Evolutionary conservation across 2,113 vertebrate species (phyloP), one percentile per base, ranked within the genome.

Genomic region (Heliornis fulica): DNA sequence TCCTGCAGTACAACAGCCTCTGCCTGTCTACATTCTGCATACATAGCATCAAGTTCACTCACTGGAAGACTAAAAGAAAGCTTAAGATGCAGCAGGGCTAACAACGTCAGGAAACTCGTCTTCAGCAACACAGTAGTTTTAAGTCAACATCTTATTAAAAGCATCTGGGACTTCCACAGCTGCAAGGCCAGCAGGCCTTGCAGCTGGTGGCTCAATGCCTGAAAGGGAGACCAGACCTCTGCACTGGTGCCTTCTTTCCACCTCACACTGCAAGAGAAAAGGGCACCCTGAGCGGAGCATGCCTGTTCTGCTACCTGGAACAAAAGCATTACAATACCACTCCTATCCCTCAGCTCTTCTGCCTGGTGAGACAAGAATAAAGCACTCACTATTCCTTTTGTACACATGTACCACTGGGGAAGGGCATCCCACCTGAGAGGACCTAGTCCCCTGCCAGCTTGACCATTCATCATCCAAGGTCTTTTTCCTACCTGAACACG

Each of bases 221-320:
- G 11, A 94, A 74, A 48, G 34, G 40, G 61, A 80, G 9, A 72
- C 21, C 0, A 1, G 26, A 71, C 7, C 12, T 80, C 76, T 28
- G 32, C 43, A 76, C 11, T 64, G 40, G 11, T 50, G 32, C n/a
- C 32, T 57, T 65, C 48, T 66, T 83, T 70, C 40, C 41, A 54
- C 34, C 70, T 18, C 40, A 63, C 2, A 10, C 40, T 79, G 36
- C 17, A 76, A 36, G 34, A 77, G n/a, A 65, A 79, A 93, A 54
- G 28, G 51, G 31, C 36, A 64, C 20, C 25, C 25, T 0, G 0
- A 61, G 16, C 80, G 14, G 0, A 36, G 10, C 28, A 40, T 1
- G 21, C 29, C 40, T 70, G 51, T 15, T 74, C 41, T 60, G 31
- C 23, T 60, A 85, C 25, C 64, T 77, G n/a, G 48, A 95, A 79